phyloP scores from a whole-genome alignment of 1,140 invertebrate genomes.

The Mya arenaria region DNA sequence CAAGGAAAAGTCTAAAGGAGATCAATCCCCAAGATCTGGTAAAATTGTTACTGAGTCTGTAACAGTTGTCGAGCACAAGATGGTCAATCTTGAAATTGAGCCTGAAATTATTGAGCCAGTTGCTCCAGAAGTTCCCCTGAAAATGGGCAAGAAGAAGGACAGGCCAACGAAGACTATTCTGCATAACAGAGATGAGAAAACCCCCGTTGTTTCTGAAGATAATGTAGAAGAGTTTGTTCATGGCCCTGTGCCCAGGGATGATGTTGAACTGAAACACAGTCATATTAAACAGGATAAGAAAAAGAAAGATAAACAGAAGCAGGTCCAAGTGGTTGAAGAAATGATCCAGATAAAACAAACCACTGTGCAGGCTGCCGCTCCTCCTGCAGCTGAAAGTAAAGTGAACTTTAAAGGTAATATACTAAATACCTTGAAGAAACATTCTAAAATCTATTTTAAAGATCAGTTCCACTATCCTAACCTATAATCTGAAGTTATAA shows the following conservation, averaged over 20 bases:
- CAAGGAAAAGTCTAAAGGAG: constrained; percentile 61
- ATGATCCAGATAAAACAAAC: constrained; percentile 33
- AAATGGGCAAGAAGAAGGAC: constrained; percentile 55
- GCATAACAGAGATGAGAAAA: constrained; percentile 85
- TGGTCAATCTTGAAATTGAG: constrained; percentile 77
- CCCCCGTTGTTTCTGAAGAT: constrained; percentile 52
- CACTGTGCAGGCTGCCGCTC: constrained; percentile 41
- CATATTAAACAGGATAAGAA: constrained; percentile 60
- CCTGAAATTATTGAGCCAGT: constrained; percentile 76
- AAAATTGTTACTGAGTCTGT: constrained; percentile 55
- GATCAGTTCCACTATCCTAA: no score
- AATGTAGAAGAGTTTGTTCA: constrained; percentile 63
- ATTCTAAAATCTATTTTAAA: no score
- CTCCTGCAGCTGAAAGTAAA: no score
- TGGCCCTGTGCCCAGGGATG: constrained; percentile 69
- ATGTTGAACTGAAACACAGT: constrained; percentile 72
- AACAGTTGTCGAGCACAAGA: constrained; percentile 67
- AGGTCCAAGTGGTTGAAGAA: constrained; percentile 49
- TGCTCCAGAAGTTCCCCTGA: constrained; percentile 52
- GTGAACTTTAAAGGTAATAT: no score
- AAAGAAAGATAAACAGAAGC: constrained; percentile 54
- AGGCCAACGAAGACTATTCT: constrained; percentile 84
- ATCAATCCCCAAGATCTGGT: constrained; percentile 46
- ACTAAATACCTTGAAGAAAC: no score
- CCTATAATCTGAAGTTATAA: no score